These are phyloP conservation scores for Dasyurus viverrinus DNA, from an alignment of 2,113 vertebrate species.

Conservation along the genomic window DNA sequence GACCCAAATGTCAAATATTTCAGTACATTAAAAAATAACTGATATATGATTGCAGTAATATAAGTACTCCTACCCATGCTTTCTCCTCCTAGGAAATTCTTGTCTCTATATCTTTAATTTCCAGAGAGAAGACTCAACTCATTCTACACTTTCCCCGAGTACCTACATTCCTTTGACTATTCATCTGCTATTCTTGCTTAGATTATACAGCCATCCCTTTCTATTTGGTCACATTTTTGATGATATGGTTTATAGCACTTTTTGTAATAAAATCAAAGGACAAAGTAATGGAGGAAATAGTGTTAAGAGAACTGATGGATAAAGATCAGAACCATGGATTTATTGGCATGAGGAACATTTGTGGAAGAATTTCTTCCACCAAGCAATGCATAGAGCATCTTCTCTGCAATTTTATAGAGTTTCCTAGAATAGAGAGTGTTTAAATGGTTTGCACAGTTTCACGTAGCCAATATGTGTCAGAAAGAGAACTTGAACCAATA, in stretches of 20 bases:
- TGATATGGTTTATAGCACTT: neutral
- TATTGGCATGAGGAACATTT: neutral
- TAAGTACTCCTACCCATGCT: neutral
- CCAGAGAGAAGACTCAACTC: neutral
- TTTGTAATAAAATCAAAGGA: neutral
- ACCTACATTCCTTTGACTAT: neutral
- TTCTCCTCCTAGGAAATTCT: neutral
- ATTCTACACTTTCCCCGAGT: neutral
- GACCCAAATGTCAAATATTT: neutral
- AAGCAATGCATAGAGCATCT: neutral
- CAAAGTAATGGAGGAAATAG: neutral
- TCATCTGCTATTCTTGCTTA: neutral
- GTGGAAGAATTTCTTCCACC: neutral
- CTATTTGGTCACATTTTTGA: neutral
- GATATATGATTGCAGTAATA: neutral
- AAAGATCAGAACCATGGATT: neutral
- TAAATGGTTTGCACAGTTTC: neutral
- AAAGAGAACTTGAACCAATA: neutral
- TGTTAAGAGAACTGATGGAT: neutral
- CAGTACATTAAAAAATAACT: neutral
- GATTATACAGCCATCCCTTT: neutral
- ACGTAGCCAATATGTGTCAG: neutral
- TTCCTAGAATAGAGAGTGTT: neutral
- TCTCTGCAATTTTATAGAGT: neutral
- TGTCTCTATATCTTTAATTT: neutral